These are phyloP conservation scores for Drosophila arizonae DNA, from an alignment of 1,140 invertebrate species.

Conservation along the genomic window DNA sequence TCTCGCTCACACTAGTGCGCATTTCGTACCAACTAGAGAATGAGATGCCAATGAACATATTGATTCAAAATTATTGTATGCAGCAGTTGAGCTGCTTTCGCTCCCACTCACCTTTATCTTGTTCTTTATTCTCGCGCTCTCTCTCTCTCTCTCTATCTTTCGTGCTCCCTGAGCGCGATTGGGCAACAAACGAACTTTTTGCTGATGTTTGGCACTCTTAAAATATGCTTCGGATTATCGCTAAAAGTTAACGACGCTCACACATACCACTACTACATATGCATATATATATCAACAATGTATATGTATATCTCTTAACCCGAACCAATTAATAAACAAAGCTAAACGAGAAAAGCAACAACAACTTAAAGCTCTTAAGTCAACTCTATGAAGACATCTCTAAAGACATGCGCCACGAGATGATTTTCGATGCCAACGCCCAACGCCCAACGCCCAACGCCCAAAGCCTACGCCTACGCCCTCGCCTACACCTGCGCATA, in stretches of 20 bases:
- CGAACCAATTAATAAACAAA: conserved; percentile 18
- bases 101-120: too few relatives aligned
- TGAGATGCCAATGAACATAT: conserved; percentile 49
- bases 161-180: conserved; percentile 12
- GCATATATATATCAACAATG: background rate
- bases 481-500: conserved; percentile 38
- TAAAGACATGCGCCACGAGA: conserved; percentile 20
- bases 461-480: conserved; percentile 42
- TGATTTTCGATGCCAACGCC: conserved; percentile 30
- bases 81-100: background rate
- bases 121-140: background rate
- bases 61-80: conserved; percentile 32
- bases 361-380: conserved; percentile 1
- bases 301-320: too few relatives aligned
- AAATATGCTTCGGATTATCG: conserved; percentile 83
- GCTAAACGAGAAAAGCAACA: conserved; percentile 16
- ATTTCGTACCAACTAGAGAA: conserved; percentile 37
- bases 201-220: conserved; percentile 81
- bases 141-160: background rate
- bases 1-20: conserved; percentile 43
- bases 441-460: conserved; percentile 32
- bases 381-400: conserved; percentile 10
- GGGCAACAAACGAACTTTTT: conserved; percentile 67
- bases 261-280: conserved; percentile 17
- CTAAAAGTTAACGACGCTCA: conserved; percentile 62